These are phyloP conservation scores for Hydropotes inermis DNA, from an alignment of 2,113 vertebrate genomes.

Conservation along the genomic window DNA sequence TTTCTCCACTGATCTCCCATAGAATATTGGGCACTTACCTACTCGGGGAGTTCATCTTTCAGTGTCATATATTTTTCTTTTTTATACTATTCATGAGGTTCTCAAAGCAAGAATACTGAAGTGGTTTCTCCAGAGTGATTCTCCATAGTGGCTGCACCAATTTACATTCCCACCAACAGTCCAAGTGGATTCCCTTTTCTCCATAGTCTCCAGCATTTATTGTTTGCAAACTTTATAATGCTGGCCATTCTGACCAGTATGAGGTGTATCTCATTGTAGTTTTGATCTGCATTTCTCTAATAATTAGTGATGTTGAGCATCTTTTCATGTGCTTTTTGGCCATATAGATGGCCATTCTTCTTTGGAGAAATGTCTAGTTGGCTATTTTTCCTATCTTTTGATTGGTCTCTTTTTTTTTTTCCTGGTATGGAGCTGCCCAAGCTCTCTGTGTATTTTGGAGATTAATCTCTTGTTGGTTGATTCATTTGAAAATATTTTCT, in stretches of 20 bases:
- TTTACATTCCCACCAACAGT: neutral
- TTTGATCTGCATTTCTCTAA: neutral
- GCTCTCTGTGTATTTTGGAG: neutral
- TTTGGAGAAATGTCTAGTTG: neutral
- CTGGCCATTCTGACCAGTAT: neutral
- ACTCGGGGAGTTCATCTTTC: neutral
- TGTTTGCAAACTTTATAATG: neutral
- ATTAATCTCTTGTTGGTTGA: neutral
- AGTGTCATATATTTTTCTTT: neutral
- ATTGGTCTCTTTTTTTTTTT: neutral
- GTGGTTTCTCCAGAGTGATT: neutral
- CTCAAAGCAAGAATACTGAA: neutral
- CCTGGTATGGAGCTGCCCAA: neutral
- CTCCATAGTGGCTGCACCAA: neutral
- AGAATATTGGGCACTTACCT: neutral
- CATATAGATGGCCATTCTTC: neutral
- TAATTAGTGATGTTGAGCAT: neutral
- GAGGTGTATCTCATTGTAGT: neutral
- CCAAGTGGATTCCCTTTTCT: neutral
- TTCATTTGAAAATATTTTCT: neutral
- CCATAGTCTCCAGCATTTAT: neutral
- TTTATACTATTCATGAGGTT: neutral
- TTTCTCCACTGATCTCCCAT: neutral
- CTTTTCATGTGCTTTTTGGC: neutral
- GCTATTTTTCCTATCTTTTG: neutral